phyloP scores from a whole-genome alignment of 23 tunicate genomes.

The Halocynthia roretzi region DNA sequence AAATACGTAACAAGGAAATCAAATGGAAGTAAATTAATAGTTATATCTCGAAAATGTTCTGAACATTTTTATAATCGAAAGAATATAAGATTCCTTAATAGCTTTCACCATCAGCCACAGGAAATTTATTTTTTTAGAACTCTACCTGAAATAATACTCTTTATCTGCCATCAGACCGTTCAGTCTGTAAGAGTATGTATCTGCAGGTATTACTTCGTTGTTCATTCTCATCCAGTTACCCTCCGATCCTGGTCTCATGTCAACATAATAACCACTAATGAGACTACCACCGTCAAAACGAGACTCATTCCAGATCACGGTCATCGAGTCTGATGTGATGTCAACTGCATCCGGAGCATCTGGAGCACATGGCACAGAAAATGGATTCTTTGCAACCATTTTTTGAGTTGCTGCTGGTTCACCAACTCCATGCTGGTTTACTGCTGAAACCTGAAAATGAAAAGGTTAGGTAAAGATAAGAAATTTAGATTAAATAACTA shows the following conservation, averaged over 20 bases:
- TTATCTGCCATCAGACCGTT: conserved; percentile 9
- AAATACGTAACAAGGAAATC: no score
- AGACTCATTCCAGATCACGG: conserved; percentile 30
- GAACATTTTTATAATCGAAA: no score
- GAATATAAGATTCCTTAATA: no score
- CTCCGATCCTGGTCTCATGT: conserved; percentile 28
- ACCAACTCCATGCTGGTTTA: conserved; percentile 29
- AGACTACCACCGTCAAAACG: conserved; percentile 19
- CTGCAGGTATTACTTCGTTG: conserved; percentile 11
- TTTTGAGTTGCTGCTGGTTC: conserved; percentile 7
- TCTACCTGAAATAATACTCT: conserved; percentile 21
- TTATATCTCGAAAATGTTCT: no score
- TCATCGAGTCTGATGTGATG: conserved; percentile 27
- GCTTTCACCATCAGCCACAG: no score
- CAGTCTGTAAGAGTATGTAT: conserved; percentile 3
- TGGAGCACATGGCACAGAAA: conserved; percentile 28
- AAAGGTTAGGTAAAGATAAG: no score
- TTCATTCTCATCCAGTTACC: conserved; percentile 29
- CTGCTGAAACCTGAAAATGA: conserved; percentile 20
- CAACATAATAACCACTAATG: conserved; percentile 34
- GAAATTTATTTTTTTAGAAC: background rate
- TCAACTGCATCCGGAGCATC: conserved; percentile 27
- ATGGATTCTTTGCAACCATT: conserved; percentile 22
- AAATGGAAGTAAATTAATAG: no score
- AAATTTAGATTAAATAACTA: no score